Conservation (phyloP, 2,888 invertebrate genomes). For the Flexamia atlantica region DNA sequence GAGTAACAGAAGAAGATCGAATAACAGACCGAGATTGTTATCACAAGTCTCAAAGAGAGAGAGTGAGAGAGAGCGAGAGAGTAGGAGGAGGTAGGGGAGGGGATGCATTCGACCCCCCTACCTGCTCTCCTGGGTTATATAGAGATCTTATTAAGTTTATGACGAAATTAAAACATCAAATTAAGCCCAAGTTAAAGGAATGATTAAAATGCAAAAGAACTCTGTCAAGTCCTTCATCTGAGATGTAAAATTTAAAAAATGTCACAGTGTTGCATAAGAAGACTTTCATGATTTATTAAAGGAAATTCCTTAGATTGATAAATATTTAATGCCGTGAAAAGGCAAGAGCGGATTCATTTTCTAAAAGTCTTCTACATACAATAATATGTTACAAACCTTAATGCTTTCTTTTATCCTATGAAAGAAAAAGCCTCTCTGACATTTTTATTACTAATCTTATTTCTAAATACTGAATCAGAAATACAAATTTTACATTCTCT, state of each 20-base stretch:
- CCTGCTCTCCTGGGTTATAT: slow-evolving; percentile 38
- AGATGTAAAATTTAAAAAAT: neutral
- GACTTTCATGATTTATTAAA: neutral
- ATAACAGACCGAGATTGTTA: slow-evolving; percentile 56
- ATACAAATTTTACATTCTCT: too few species aligned
- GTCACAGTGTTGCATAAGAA: neutral
- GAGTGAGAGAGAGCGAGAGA: neutral
- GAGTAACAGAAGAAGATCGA: slow-evolving; percentile 55
- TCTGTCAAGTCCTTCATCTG: slow-evolving; percentile 28
- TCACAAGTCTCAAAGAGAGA: slow-evolving; percentile 7
- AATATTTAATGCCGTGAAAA: too few species aligned
- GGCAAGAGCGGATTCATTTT: too few species aligned
- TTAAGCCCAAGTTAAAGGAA: slow-evolving; percentile 31
- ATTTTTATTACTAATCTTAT: too few species aligned
- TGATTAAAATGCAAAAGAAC: slow-evolving; percentile 29
- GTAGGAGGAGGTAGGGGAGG: neutral
- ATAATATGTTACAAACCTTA: too few species aligned
- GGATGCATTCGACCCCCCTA: neutral
- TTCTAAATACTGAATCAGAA: too few species aligned
- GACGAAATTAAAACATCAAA: slow-evolving; percentile 52
- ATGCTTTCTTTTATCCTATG: too few species aligned
- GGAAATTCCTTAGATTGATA: neutral
- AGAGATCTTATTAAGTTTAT: slow-evolving; percentile 46
- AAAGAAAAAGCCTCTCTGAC: too few species aligned
- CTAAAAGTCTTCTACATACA: too few species aligned